Conservation (phyloP, 2,888 invertebrate genomes). For the Brenthis ino region DNA sequence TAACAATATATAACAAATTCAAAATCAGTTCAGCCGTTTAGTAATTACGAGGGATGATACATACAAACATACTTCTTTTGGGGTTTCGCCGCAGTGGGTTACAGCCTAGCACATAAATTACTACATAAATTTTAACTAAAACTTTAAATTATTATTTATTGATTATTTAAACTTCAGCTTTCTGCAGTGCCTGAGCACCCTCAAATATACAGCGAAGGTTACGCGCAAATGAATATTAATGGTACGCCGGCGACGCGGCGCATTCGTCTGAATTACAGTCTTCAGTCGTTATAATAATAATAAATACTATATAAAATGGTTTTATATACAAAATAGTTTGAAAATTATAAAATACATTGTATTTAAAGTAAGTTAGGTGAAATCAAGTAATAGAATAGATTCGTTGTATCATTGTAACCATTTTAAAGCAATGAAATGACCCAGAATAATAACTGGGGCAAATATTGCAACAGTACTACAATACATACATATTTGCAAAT, state of each 20-base stretch:
- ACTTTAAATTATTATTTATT: neutral
- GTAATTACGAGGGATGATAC: too few relatives aligned
- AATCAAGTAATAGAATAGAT: neutral
- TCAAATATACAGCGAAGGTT: conserved; percentile 13
- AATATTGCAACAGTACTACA: conserved; percentile 8
- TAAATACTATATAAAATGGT: neutral
- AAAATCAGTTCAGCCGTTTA: too few relatives aligned
- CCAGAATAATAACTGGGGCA: conserved; percentile 1
- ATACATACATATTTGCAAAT: conserved; percentile 10
- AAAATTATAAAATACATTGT: neutral
- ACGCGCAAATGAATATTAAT: conserved; percentile 21
- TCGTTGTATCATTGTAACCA: neutral
- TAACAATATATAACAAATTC: too few relatives aligned
- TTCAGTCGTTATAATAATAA: conserved; percentile 1
- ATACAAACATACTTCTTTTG: too few relatives aligned
- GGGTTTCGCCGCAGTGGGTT: too few relatives aligned
- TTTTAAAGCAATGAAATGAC: conserved; percentile 5
- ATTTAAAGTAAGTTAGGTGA: neutral
- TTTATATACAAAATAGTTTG: neutral
- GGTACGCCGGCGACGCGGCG: conserved; percentile 9
- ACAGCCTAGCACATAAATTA: too few relatives aligned
- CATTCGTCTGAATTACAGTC: conserved; percentile 8
- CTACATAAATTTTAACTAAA: neutral
- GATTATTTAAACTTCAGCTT: conserved; percentile 5
- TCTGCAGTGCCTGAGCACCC: conserved; percentile 9